Percentiles rank a stretch among this genome's conserved stretches.
phyloP scores from a whole-genome alignment of 2,888 invertebrate species.

The Pristionchus fissidentatus region DNA sequence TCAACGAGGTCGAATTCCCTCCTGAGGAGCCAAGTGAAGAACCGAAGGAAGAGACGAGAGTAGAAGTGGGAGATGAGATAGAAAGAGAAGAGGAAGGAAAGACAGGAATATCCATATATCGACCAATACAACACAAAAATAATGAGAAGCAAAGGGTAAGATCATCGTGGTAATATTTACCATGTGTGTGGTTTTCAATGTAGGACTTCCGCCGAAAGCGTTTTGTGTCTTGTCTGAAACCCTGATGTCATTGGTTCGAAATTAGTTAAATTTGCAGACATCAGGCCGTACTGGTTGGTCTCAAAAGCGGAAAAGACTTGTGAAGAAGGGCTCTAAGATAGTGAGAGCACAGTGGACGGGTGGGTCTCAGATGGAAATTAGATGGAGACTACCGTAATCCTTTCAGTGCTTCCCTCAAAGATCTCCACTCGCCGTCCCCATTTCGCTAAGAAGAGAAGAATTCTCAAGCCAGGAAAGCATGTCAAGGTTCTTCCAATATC shows the following conservation, averaged over 20 bases:
- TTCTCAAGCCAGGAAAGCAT: slow-evolving; percentile 16
- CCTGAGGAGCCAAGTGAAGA: not conserved
- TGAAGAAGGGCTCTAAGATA: slow-evolving; percentile 32
- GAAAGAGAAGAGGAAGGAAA: not conserved
- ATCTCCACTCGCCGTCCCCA: not conserved
- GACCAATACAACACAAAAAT: not conserved
- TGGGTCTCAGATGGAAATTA: not conserved
- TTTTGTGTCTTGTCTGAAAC: too few relatives aligned
- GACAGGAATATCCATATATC: slow-evolving; percentile 8
- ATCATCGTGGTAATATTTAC: not conserved
- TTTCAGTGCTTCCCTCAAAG: not conserved
- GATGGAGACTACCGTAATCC: not conserved
- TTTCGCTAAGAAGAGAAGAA: not conserved
- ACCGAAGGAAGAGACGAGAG: not conserved
- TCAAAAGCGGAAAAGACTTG: slow-evolving; percentile 10
- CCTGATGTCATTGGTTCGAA: too few relatives aligned
- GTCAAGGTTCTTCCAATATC: not conserved
- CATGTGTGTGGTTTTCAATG: too few relatives aligned
- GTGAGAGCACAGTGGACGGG: slow-evolving; percentile 2
- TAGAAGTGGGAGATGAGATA: not conserved
- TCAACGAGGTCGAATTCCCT: slow-evolving; percentile 37
- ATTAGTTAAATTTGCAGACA: not conserved
- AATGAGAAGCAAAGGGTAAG: not conserved
- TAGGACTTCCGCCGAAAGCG: too few relatives aligned
- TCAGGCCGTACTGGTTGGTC: slow-evolving; percentile 42